phyloP scores from a whole-genome alignment of 2,888 invertebrate genomes.

The Nomada hirtipes region DNA sequence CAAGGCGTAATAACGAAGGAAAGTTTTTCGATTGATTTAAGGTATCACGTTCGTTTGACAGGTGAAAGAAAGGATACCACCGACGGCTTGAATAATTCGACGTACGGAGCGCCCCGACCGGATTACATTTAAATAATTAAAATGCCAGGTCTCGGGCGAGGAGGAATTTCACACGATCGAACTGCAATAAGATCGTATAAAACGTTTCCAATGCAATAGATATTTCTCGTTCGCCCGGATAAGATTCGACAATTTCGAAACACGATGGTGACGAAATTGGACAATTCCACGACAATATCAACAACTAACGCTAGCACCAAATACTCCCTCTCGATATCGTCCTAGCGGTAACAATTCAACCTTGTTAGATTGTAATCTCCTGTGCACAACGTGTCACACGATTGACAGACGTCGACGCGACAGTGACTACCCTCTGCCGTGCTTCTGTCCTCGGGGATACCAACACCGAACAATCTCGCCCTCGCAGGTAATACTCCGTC shows the following conservation, averaged over 20 bases:
- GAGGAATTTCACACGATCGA: conserved; percentile 2
- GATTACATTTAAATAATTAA: conserved; percentile 65
- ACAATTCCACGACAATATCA: neutral
- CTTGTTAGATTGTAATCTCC: neutral
- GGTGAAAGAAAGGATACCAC: conserved; percentile 21
- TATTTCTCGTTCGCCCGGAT: too few relatives aligned
- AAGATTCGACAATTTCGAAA: neutral
- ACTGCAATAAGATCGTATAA: conserved; percentile 1
- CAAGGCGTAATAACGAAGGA: neutral
- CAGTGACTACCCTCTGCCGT: conserved; percentile 25
- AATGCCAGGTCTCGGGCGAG: neutral
- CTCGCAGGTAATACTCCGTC: conserved; percentile 58
- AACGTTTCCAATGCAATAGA: neutral
- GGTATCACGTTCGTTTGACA: conserved; percentile 2
- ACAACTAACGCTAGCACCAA: too few relatives aligned
- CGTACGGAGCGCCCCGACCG: conserved; percentile 38
- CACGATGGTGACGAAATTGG: neutral
- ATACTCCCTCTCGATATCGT: too few relatives aligned
- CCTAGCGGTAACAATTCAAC: neutral
- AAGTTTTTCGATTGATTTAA: conserved; percentile 1
- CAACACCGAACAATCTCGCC: conserved; percentile 52
- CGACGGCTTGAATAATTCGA: conserved; percentile 51
- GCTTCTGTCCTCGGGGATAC: conserved; percentile 38
- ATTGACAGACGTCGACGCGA: conserved; percentile 16
- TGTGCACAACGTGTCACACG: neutral